These are phyloP conservation scores for Bombus cullumanus DNA, from an alignment of 1,140 invertebrate genomes.

Conservation along the genomic window DNA sequence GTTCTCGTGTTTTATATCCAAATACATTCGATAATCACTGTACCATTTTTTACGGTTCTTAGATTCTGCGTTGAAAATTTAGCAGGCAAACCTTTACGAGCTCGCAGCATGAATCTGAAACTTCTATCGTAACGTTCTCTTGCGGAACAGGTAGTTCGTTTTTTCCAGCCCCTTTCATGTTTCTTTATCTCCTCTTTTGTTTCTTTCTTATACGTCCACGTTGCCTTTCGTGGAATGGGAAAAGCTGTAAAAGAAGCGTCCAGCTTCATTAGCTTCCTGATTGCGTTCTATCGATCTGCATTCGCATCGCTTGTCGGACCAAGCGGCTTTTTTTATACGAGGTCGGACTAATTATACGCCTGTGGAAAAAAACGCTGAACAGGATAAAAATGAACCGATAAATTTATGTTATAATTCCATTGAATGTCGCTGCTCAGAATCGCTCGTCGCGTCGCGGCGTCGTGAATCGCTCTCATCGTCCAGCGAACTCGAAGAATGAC, in stretches of 20 bases:
- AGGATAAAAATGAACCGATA: neutral
- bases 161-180: neutral
- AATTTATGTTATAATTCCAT: neutral
- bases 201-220: neutral
- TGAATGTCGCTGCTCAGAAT: constrained; percentile 14
- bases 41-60: neutral
- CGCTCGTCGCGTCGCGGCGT: neutral
- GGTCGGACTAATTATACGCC: constrained; percentile 21
- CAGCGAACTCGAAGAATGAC: neutral
- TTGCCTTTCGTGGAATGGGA: neutral
- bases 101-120: neutral
- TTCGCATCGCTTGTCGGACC: constrained; percentile 43
- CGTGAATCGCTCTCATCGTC: neutral
- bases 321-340: constrained; percentile 50
- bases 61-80: neutral
- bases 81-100: neutral
- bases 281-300: constrained; percentile 50
- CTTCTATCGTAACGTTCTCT: neutral
- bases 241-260: constrained; percentile 13
- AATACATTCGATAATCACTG: neutral
- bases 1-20: neutral
- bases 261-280: constrained; percentile 53
- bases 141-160: neutral
- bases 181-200: neutral
- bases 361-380: neutral